phyloP scores from a whole-genome alignment of 2,797 vertebrate species.

The Enteromius anoplus region DNA sequence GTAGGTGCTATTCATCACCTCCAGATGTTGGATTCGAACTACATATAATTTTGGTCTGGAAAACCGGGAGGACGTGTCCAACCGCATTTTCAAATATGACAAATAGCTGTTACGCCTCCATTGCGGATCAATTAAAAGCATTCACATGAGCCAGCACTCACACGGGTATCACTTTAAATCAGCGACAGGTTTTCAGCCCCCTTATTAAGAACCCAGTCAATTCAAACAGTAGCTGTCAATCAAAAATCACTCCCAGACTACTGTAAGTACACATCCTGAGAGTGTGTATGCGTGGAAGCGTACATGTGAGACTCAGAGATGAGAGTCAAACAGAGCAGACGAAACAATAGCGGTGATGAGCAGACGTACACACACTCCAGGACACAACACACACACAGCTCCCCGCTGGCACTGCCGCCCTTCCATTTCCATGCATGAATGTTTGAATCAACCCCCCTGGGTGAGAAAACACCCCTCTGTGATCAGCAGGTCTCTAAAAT shows the following conservation, averaged over 20 bases:
- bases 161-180: conserved; percentile 35
- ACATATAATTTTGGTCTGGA: conserved; percentile 47
- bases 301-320: neutral
- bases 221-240: conserved; percentile 35
- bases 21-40: conserved; percentile 43
- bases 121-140: conserved; percentile 35
- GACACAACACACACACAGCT: conserved; percentile 41
- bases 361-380: conserved; percentile 40
- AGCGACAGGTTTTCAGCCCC: conserved; percentile 21
- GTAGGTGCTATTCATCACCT: conserved; percentile 46
- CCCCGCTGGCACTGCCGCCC: conserved; percentile 31
- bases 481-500: conserved; percentile 52
- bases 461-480: conserved; percentile 46
- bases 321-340: conserved; percentile 34
- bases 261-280: neutral
- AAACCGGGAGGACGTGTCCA: conserved; percentile 34
- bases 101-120: conserved; percentile 35
- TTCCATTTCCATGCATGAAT: conserved; percentile 45
- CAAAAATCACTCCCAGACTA: conserved; percentile 35
- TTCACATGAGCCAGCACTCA: conserved; percentile 5
- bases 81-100: conserved; percentile 32
- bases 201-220: conserved; percentile 27
- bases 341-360: conserved; percentile 49
- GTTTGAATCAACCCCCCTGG: conserved; percentile 49
- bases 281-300: neutral